Evolutionary conservation across 30 jellyfish, hydroid and myxozoan genomes (phyloP), one percentile per base, ranked within the genome.

Genomic region (Cassiopea andromeda): DNA sequence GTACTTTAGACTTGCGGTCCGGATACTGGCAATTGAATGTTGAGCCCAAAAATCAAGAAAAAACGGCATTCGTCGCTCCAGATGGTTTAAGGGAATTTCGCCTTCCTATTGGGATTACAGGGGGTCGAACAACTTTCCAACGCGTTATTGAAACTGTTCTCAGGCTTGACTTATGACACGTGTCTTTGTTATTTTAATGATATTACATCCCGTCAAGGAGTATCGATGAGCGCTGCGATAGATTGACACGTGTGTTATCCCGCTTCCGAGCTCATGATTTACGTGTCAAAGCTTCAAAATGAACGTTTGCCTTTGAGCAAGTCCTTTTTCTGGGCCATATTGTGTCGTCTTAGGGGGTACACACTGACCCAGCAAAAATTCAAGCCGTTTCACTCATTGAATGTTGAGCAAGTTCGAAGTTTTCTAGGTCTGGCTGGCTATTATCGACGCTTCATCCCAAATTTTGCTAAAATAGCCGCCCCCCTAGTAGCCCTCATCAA

Each of bases 101-200:
- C 17, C 77, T 80, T 12, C 92, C 97, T 1, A 85, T 84, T 81
- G 97, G 89, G 19, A 87, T 91, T 79, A 60, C 93, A 0, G 75
- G 75, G 58, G 97, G 82, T 6, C 85, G 76, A 7, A 90, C 94
- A 66, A 91, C 94, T 60, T 91, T 91, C 45, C 88, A 85, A 48
- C 78, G 95, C 15, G 87, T 88, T 44, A 91, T 91, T 68, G 95
- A 85, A 45, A 78, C 66, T 50, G 95, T 91, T n/a, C 75, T 91
- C 95, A 1, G 92, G 94, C 57, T 80, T 66, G 8, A 76, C 92
- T 48, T 85, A 69, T 70, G 89, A 68, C 9, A 79, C 89, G 1
- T 85, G 89, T 27, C 81, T 91, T 1, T 87, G 83, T 44, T 91
- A 91, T 72, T 85, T 91, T 78, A 88, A 91, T 91, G 95, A 85